Evolutionary conservation across 2,888 invertebrate species (phyloP).

Genomic region (Chaitophorus viminalis): DNA sequence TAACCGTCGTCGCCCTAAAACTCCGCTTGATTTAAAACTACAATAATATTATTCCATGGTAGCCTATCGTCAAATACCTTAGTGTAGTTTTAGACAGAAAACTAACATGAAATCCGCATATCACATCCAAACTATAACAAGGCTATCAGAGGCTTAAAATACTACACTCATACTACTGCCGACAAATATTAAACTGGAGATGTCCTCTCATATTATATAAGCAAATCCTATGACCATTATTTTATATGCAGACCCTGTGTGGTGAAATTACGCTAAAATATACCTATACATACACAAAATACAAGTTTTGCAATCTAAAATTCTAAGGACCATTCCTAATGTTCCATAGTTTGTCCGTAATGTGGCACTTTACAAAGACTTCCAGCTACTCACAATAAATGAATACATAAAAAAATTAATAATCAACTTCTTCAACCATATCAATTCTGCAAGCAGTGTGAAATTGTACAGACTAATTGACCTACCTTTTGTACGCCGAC

Average conservation of each 20-base stretch:
- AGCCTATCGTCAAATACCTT: too few species aligned
- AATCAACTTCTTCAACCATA: neutral
- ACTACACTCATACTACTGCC: neutral
- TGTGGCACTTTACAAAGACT: neutral
- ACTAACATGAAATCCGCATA: too few species aligned
- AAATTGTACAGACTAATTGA: neutral
- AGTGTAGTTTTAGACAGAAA: too few species aligned
- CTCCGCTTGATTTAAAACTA: too few species aligned
- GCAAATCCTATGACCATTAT: neutral
- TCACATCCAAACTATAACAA: neutral
- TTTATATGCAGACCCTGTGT: neutral
- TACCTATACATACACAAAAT: neutral
- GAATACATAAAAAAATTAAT: neutral
- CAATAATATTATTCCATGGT: too few species aligned
- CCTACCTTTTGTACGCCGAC: neutral
- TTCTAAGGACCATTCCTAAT: neutral
- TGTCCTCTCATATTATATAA: neutral
- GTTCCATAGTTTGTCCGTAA: slow-evolving; percentile 9
- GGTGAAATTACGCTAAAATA: neutral
- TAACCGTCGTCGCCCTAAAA: too few species aligned
- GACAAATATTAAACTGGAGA: neutral
- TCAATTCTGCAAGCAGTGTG: neutral
- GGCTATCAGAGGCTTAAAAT: neutral
- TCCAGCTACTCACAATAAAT: neutral
- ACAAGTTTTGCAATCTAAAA: neutral